phyloP scores from a whole-genome alignment of 2,888 invertebrate genomes.

The Dendrolimus pini region DNA sequence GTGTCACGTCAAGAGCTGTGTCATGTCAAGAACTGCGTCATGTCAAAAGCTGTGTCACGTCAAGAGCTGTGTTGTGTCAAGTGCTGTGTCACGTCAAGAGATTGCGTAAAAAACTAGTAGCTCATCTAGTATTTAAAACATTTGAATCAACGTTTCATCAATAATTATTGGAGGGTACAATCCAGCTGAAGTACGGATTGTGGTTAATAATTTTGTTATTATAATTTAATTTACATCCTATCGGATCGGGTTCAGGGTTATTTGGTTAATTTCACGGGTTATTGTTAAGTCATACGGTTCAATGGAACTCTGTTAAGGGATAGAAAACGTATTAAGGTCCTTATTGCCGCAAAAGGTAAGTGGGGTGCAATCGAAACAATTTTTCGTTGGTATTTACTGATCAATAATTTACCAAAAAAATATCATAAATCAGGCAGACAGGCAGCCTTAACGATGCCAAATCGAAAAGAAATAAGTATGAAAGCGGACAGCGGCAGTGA shows the following conservation, averaged over 20 bases:
- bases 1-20: too few relatives aligned
- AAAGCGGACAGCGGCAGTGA: too few relatives aligned
- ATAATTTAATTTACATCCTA: constrained; percentile 10
- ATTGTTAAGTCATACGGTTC: neutral
- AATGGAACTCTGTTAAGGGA: neutral
- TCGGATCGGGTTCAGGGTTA: constrained; percentile 3
- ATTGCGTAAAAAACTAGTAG: neutral
- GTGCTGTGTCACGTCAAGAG: too few relatives aligned
- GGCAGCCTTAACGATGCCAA: neutral
- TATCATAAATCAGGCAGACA: neutral
- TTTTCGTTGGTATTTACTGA: too few relatives aligned
- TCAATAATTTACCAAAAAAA: too few relatives aligned
- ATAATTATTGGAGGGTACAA: neutral
- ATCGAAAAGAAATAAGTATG: too few relatives aligned
- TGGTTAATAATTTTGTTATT: constrained; percentile 10
- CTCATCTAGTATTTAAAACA: neutral
- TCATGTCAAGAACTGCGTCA: too few relatives aligned
- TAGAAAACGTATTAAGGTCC: neutral
- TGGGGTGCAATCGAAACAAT: neutral
- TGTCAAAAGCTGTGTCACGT: too few relatives aligned
- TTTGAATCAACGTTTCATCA: neutral
- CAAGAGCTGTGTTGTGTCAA: too few relatives aligned
- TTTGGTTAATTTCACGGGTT: neutral
- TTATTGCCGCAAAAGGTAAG: neutral
- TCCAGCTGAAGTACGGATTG: neutral